These are phyloP conservation scores for Neosilurus hyrtlii DNA, from an alignment of 2,797 vertebrate genomes.

Conservation along the genomic window DNA sequence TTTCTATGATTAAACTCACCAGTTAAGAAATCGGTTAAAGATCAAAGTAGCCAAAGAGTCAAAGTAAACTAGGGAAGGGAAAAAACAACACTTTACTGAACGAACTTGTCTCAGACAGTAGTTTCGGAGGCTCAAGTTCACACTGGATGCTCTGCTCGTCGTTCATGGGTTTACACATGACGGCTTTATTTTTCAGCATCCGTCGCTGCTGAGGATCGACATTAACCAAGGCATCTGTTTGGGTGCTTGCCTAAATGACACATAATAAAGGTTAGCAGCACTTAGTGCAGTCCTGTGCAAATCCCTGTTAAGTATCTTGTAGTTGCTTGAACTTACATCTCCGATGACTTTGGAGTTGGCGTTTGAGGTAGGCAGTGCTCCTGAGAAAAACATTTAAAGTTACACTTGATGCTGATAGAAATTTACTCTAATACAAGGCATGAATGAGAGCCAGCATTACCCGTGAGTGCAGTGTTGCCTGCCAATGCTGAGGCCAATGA, in stretches of 20 bases:
- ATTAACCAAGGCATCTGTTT: constrained; percentile 82
- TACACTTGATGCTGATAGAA: not conserved
- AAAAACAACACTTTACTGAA: not conserved
- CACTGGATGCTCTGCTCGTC: constrained; percentile 89
- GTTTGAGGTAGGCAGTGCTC: constrained; percentile 84
- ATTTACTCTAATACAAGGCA: not conserved
- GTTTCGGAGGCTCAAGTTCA: constrained; percentile 72
- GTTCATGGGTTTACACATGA: constrained; percentile 93
- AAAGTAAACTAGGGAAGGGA: not conserved
- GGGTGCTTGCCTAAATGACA: constrained; percentile 85
- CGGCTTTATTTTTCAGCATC: constrained; percentile 94
- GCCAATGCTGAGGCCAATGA: constrained; percentile 89
- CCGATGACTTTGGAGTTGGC: constrained; percentile 87
- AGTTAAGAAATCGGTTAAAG: not conserved
- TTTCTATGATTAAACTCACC: not conserved
- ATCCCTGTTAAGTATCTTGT: not conserved
- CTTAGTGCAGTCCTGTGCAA: not conserved
- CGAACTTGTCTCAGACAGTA: constrained; percentile 39
- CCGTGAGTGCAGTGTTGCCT: constrained; percentile 87
- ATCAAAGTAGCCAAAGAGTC: not conserved
- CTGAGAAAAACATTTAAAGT: constrained; percentile 61
- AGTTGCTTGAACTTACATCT: constrained; percentile 79
- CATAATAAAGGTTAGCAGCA: not conserved
- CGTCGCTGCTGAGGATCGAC: constrained; percentile 73
- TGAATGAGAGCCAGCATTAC: constrained; percentile 63